Percentiles rank a stretch among this genome's conserved stretches.
These are phyloP conservation scores for Julus scandinavius DNA, from an alignment of 2,888 invertebrate genomes.

Conservation along the genomic window DNA sequence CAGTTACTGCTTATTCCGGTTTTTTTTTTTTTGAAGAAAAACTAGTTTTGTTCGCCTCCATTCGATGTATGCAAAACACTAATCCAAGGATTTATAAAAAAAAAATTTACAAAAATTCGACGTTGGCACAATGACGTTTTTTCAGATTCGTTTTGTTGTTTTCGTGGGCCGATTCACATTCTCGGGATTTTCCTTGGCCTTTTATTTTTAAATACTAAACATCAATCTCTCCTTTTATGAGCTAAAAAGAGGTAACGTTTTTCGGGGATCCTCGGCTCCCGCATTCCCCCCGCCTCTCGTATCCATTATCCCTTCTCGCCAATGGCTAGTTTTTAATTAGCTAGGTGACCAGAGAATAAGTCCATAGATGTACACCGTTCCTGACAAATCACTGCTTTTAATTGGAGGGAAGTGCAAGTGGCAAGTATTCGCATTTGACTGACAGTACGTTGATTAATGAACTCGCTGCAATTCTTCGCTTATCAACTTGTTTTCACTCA, in stretches of 20 bases:
- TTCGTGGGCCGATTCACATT: not conserved
- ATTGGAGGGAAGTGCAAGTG: conserved; percentile 48
- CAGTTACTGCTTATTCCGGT: not conserved
- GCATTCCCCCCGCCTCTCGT: not conserved
- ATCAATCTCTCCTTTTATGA: conserved; percentile 47
- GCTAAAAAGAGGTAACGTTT: conserved; percentile 43
- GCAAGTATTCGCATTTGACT: conserved; percentile 49
- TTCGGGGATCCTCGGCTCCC: not conserved
- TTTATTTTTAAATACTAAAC: conserved; percentile 40
- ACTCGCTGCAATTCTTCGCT: conserved; percentile 29
- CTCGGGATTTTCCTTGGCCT: not conserved
- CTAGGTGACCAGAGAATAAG: conserved; percentile 49
- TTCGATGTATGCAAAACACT: not conserved
- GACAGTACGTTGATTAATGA: conserved; percentile 47
- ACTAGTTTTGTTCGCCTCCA: not conserved
- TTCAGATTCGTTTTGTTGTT: conserved; percentile 45
- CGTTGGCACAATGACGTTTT: not conserved
- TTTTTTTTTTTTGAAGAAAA: not conserved
- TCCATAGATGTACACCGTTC: conserved; percentile 15
- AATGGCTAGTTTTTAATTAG: conserved; percentile 50
- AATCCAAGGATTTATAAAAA: not conserved
- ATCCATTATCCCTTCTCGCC: conserved; percentile 41
- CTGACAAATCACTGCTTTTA: conserved; percentile 51
- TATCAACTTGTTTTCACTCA: conserved; percentile 33
- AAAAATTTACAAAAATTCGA: not conserved